Base-by-base conservation (phyloP, 2,797 vertebrate genomes). In the Sebastes nivosus region DNA sequence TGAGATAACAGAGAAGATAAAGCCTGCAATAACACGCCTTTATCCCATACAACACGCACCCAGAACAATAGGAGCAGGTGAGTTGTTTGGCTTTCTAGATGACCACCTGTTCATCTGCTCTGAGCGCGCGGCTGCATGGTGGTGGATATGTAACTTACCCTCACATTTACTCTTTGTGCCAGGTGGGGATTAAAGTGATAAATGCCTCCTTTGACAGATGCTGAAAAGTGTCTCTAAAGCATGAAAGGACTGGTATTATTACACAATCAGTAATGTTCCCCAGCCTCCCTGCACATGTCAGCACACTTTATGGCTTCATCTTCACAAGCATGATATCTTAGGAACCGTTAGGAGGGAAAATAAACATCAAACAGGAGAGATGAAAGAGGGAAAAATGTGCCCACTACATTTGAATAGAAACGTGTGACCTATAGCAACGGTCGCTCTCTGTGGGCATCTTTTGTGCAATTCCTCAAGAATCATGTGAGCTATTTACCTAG, bases 21-120 rank as follows among this genome's bases (percentile, higher is more conserved):
- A 91, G 72, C 54, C 72, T 83, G 84, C 82, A 93, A 50, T 50
- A 92, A 92, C 83, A 92, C 18, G 58, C 83, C 84, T 91, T 87
- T 86, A 84, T 92, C 82, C 80, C 70, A 25, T 59, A 87, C 76
- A 88, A 84, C 76, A 75, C 80, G 69, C 81, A 82, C 82, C 68
- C 82, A 18, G 68, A 83, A 93, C 92, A 93, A 93, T 89, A 32
- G 85, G 64, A 88, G 92, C 90, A 93, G 91, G 89, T 94, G 92
- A 94, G 85, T 87, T 87, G 89, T 81, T 86, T 70, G 88, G 87
- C 82, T 76, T 63, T 70, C 74, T 46, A 55, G 80, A 91, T 92
- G 92, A 94, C 92, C 94, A 95, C 94, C 95, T 95, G 94, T 94
- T 95, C 85, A 70, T 89, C 91, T 92, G 92, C 93, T 92, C 86